Conservation (phyloP, 2,888 invertebrate genomes). For the Hydrotaea cyrtoneurina region DNA sequence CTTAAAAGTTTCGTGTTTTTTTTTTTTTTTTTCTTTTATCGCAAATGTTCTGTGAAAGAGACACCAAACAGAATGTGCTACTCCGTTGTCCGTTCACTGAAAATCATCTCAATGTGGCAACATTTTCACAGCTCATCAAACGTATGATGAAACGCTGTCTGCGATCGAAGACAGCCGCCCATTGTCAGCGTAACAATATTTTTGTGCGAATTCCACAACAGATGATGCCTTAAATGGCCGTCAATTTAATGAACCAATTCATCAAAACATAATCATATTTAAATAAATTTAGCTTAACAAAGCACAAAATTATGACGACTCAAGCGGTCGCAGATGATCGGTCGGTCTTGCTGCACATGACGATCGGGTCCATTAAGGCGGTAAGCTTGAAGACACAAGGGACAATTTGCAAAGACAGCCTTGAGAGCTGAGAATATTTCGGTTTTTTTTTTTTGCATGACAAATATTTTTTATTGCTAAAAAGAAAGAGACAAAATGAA, state of each 20-base stretch:
- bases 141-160: not conserved
- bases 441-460: conserved; percentile 47
- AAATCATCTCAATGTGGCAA: too few relatives aligned
- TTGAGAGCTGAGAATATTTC: conserved; percentile 35
- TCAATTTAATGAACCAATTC: conserved; percentile 64
- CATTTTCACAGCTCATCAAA: not conserved
- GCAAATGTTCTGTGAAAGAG: too few relatives aligned
- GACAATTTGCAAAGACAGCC: not conserved
- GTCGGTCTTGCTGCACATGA: conserved; percentile 33
- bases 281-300: conserved; percentile 48
- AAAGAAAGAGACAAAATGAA: conserved; percentile 46
- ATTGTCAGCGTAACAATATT: not conserved
- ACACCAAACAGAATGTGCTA: too few relatives aligned
- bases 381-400: conserved; percentile 43
- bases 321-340: not conserved
- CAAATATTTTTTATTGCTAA: conserved; percentile 66
- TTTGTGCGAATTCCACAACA: conserved; percentile 44
- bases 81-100: too few relatives aligned
- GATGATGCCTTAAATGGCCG: conserved; percentile 62
- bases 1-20: too few relatives aligned
- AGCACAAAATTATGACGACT: not conserved
- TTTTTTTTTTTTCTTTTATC: too few relatives aligned
- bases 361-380: conserved; percentile 60
- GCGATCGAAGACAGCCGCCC: too few relatives aligned
- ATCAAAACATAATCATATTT: conserved; percentile 53